These are phyloP conservation scores for Anguilla rostrata DNA, from an alignment of 2,113 vertebrate genomes.

Conservation along the genomic window DNA sequence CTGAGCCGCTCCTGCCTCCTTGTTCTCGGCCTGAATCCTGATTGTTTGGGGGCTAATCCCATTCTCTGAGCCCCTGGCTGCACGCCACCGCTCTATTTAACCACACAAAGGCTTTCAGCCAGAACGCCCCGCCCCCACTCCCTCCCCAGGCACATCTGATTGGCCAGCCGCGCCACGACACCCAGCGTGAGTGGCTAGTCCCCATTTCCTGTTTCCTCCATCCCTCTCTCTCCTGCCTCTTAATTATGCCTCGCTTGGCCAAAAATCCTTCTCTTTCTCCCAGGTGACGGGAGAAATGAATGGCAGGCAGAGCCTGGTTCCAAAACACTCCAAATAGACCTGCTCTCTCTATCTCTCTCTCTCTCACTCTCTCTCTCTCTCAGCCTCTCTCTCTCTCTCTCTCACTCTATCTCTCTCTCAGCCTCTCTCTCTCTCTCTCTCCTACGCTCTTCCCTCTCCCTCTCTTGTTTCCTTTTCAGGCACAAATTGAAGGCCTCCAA, in stretches of 20 bases:
- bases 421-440: too few species aligned
- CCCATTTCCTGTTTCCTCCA: constrained; percentile 21
- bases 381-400: constrained; percentile 23
- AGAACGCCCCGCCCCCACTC: constrained; percentile 55
- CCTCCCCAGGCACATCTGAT: constrained; percentile 28
- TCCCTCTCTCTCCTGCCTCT: constrained; percentile 2
- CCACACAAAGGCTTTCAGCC: constrained; percentile 86
- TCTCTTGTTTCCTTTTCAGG: constrained; percentile 34
- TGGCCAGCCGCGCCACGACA: neutral
- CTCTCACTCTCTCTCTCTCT: neutral
- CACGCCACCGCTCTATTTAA: constrained; percentile 81
- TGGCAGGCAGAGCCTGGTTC: neutral
- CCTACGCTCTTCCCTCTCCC: too few species aligned
- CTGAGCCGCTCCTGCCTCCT: constrained; percentile 85
- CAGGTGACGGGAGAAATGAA: constrained; percentile 24
- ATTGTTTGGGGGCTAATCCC: constrained; percentile 85
- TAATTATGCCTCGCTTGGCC: constrained; percentile 32
- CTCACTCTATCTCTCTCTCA: neutral
- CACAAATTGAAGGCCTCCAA: constrained; percentile 60
- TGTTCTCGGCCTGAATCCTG: constrained; percentile 85
- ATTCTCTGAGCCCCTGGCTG: constrained; percentile 79
- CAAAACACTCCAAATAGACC: neutral
- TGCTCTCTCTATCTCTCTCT: too few species aligned
- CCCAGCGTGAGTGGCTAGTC: neutral
- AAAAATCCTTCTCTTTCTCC: constrained; percentile 24